Evolutionary conservation across 2,113 vertebrate genomes (phyloP), one percentile per base, ranked within the genome.

Genomic region (Semicossyphus pulcher): DNA sequence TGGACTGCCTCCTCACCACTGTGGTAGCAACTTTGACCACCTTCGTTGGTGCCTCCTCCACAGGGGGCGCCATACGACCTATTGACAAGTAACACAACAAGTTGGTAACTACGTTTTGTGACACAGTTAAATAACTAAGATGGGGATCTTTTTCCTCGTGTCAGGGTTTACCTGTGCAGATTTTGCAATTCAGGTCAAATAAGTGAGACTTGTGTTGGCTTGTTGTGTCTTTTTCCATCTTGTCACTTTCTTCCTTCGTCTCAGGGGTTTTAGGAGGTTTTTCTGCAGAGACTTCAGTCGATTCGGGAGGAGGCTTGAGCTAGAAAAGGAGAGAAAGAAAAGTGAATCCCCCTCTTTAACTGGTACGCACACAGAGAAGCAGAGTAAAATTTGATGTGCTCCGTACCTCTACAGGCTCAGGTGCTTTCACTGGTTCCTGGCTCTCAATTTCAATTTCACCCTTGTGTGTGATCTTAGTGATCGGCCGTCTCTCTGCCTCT

Each of bases 381-480:
- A 67, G 15, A 42, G 7, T 29, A 7, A 32, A 48, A 36, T 70
- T 61, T 49, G 15, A 21, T 1, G 0, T 42, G 18, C 34, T 26
- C 53, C 72, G 80, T 68, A 94, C 90, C 88, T 97, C 95, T 83
- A 91, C 92, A 36, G 88, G 88, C 86, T 96, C 96, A 9, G 96
- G 93, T 56, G 95, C 95, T 81, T 99, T 98, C 60, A 94, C 93
- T 47, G 96, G 96, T 62, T 98, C 94, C 83, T 98, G 96, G 85
- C 94, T 98, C 90, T 99, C 98, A 74, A 99, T 99, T 93, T 99
- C 98, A 81, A 99, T 99, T 92, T 99, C 98, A 60, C 98, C 98
- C 94, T 99, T 99, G 88, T 99, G 98, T 70, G 97, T 99, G 88
- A 99, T 98, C 93, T 99, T 99, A 36, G 97, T 99, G 79, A 99